Evolutionary conservation across 2,888 invertebrate species (phyloP), one percentile per base, ranked within the genome.

Genomic region (Calameuta pallipes): DNA sequence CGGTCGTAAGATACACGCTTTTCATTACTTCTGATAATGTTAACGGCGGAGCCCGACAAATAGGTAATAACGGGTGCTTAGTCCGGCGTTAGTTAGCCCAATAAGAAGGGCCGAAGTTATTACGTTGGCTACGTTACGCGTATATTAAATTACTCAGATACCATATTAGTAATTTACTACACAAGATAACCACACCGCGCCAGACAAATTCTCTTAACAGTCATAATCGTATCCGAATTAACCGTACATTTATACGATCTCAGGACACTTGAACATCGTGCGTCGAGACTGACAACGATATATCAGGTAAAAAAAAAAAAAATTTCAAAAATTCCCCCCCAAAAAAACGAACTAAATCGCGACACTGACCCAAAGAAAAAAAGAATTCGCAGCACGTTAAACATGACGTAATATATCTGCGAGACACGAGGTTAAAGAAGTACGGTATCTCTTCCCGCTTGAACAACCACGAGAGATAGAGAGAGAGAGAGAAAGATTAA

Each of bases 401-500:
- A 56, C 23, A 56, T 56, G 23, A 56, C 23, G 56, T 23, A 23
- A 56, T 56, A 56, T 15, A 56, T 56, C 9, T 9, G 23, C 23
- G 56, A 56, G 9, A 3, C 23, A 56, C 9, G 23, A 23, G 9
- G 56, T 56, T 30, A 37, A 15, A 12, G 41, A 69, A 4, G 37
- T 74, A 30, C 69, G 37, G 68, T 69, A 36, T 36, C 74, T 56
- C 75, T 74, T 76, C 75, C 76, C 75, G 69, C 73, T 75, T 75
- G 79, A 36, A 33, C 30, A 79, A 78, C 71, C 74, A 35, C 56
- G 37, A 69, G 69, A 31, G 69, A 37, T 11, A 23, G 71, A 33
- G 41, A 76, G 13, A 69, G 36, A 71, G 76, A 79, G 36, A 83
- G 36, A 41, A 73, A 74, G 74, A n/a, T 74, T 73, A 76, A 75